Evolutionary conservation across 2,797 vertebrate genomes (phyloP), one percentile per base, ranked within the genome.

Genomic region (Cyclopterus lumpus): DNA sequence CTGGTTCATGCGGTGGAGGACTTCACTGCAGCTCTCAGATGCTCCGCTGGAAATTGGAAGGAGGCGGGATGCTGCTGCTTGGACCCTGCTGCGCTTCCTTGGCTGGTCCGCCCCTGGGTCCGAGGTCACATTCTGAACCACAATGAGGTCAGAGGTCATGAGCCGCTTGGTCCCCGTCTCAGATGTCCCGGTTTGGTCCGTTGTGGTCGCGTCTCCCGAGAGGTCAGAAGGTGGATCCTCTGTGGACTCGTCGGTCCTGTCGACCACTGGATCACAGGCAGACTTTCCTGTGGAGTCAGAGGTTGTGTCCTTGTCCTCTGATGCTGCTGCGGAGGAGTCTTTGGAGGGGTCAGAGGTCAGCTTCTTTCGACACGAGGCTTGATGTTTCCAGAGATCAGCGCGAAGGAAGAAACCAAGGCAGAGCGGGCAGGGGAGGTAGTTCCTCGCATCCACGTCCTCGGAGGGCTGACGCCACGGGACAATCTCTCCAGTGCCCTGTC

Each of bases 1-100:
- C 66, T 84, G 86, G 82, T 90, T 90, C 90, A 88, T 92, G 38
- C 90, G 90, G 73, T 91, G 90, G 38, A 92, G 72, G 40, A 92
- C 77, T 63, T 90, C 86, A 0, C 90, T 92, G 64, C 89, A 91
- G 74, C 86, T 86, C 75, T 92, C 90, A 0, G 90, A 91, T 0
- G 90, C 90, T 15, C 84, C 88, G 0, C 88, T 80, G 28, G 85
- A 90, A 30, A 92, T 89, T 0, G 89, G 90, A 6, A 92, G 84
- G 8, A 92, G 86, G 24, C 90, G 88, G 0, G 88, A 92, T 0
- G 90, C 88, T 0, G 85, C 90, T 0, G 89, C 89, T 67, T 92
- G 90, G 72, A 92, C 88, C 22, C 90, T 71, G 57, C 40, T 77
- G 2, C 88, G 73, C 73, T 89, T 92, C 63, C 73, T 84, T 12